phyloP scores from a whole-genome alignment of 2,797 vertebrate species.

The Lutjanus campechanus region DNA sequence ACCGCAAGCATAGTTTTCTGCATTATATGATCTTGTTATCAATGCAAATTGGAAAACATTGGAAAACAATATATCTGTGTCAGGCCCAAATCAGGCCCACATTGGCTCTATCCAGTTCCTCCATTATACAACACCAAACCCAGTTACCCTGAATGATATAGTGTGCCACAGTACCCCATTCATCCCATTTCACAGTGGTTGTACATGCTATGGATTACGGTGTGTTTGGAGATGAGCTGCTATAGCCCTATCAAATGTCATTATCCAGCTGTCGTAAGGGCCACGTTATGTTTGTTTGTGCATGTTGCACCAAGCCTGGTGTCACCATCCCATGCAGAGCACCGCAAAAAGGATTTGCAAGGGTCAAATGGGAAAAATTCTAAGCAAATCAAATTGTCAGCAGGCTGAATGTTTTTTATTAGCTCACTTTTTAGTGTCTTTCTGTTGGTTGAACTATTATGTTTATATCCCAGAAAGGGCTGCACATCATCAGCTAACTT shows the following conservation, averaged over 20 bases:
- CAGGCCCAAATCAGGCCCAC: too few relatives aligned
- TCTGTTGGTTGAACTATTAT: constrained; percentile 13
- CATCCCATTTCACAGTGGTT: constrained; percentile 22
- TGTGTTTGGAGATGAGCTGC: constrained; percentile 22
- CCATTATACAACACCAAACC: constrained; percentile 30
- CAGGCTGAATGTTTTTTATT: constrained; percentile 6
- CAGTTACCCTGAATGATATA: constrained; percentile 9
- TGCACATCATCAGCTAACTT: constrained; percentile 31
- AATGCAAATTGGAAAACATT: too few relatives aligned
- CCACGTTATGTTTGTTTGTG: not conserved
- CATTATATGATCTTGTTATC: too few relatives aligned
- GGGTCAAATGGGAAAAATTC: constrained; percentile 34
- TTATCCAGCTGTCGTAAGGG: constrained; percentile 27
- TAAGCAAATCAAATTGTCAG: constrained; percentile 41
- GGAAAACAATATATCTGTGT: too few relatives aligned
- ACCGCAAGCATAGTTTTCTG: too few relatives aligned
- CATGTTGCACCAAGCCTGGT: not conserved
- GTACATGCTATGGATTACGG: constrained; percentile 27
- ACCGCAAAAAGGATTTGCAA: constrained; percentile 41
- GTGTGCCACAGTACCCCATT: constrained; percentile 7
- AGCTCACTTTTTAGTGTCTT: constrained; percentile 13
- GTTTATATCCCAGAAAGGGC: constrained; percentile 17
- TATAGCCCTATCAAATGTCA: constrained; percentile 45
- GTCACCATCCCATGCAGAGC: not conserved
- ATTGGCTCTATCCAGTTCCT: not conserved